These are phyloP conservation scores for Drosophila watanabei DNA, from an alignment of 1,140 invertebrate genomes.

Conservation along the genomic window DNA sequence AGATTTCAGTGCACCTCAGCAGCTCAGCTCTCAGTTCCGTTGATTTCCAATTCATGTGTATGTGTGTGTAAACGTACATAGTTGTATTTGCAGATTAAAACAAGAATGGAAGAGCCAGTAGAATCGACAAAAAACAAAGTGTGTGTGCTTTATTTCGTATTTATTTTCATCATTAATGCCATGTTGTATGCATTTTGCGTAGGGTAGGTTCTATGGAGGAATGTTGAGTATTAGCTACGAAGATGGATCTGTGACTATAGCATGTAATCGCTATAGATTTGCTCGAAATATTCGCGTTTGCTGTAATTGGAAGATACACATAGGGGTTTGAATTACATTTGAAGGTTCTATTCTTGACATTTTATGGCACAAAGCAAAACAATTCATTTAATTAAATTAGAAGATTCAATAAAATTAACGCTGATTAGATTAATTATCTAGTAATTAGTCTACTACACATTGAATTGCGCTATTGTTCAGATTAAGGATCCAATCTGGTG, in stretches of 20 bases:
- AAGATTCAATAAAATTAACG: background rate
- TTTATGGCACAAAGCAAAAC: slow-evolving; percentile 20
- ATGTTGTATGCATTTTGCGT: slow-evolving; percentile 5
- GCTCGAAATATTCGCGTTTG: slow-evolving; percentile 78
- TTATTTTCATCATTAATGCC: slow-evolving; percentile 28
- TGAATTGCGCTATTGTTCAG: slow-evolving; percentile 46
- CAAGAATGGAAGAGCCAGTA: slow-evolving; percentile 64
- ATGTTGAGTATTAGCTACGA: slow-evolving; percentile 40
- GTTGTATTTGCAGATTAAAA: slow-evolving; percentile 57
- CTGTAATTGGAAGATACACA: slow-evolving; percentile 83
- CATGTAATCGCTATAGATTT: slow-evolving; percentile 80
- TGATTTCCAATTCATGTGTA: slow-evolving; percentile 64
- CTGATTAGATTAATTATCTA: slow-evolving; percentile 29
- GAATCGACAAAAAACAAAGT: slow-evolving; percentile 41
- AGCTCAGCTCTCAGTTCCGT: slow-evolving; percentile 29
- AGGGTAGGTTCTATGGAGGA: slow-evolving; percentile 17
- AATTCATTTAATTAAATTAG: slow-evolving; percentile 4
- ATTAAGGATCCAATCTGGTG: slow-evolving; percentile 26
- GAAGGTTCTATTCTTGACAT: slow-evolving; percentile 11
- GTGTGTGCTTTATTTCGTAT: slow-evolving; percentile 61
- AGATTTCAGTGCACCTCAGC: slow-evolving; percentile 44
- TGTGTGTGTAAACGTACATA: slow-evolving; percentile 57
- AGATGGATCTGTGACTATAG: slow-evolving; percentile 47
- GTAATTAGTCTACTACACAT: slow-evolving; percentile 59
- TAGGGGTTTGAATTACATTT: slow-evolving; percentile 40